phyloP scores from a whole-genome alignment of 2,113 vertebrate genomes.

The Hipposideros armiger region DNA sequence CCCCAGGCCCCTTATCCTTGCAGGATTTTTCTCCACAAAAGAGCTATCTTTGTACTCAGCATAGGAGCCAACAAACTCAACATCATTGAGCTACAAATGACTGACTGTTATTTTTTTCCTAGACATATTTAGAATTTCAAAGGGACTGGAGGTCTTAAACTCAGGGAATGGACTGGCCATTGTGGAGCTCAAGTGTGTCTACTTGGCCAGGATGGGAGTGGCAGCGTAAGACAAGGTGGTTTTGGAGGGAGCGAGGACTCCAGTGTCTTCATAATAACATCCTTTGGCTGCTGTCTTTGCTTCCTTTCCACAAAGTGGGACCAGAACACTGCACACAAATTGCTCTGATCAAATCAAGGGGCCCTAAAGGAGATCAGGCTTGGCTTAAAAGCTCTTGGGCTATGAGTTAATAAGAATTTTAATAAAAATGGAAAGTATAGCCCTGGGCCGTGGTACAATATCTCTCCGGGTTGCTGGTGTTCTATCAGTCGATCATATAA shows the following conservation, averaged over 20 bases:
- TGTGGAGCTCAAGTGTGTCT: not conserved
- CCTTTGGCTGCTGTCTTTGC: not conserved
- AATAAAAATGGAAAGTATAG: slow-evolving; percentile 81
- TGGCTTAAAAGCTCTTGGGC: slow-evolving; percentile 78
- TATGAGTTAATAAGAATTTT: slow-evolving; percentile 82
- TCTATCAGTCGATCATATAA: slow-evolving; percentile 77
- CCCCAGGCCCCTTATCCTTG: not conserved
- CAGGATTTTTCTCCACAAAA: not conserved
- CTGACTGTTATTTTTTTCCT: not conserved
- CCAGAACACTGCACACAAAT: slow-evolving; percentile 51
- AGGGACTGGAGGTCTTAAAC: not conserved
- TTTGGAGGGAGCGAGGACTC: not conserved
- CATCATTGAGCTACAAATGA: not conserved
- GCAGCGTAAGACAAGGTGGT: not conserved
- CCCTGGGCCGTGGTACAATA: slow-evolving; percentile 55
- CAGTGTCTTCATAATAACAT: not conserved
- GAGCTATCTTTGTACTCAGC: not conserved
- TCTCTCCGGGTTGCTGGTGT: slow-evolving; percentile 60
- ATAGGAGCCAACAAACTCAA: not conserved
- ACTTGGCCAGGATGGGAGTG: not conserved
- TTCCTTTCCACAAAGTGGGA: not conserved
- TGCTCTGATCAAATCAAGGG: slow-evolving; percentile 67
- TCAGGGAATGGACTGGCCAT: not conserved
- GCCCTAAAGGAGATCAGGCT: slow-evolving; percentile 67
- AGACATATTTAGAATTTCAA: slow-evolving; percentile 4